Conservation (phyloP, 1,140 invertebrate genomes). For the Sycobia sp. region DNA sequence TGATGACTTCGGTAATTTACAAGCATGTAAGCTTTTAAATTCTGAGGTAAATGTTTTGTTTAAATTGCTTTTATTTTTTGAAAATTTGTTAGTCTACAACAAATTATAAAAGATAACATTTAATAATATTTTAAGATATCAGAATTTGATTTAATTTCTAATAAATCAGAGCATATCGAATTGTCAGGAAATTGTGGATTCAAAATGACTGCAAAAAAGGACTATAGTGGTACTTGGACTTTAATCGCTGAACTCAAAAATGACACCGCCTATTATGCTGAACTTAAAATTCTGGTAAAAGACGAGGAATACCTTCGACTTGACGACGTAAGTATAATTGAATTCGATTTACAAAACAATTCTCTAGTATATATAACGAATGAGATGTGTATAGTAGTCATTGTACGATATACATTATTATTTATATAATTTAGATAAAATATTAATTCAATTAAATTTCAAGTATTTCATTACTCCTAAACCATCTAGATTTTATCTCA, state of each 20-base stretch:
- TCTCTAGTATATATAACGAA: no score
- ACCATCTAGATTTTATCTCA: no score
- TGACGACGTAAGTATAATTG: constrained; percentile 15
- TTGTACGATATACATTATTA: no score
- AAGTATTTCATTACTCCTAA: no score
- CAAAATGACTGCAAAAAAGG: constrained; percentile 2
- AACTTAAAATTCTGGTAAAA: background rate
- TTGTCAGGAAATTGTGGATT: constrained; percentile 15
- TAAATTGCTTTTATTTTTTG: background rate
- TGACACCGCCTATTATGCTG: background rate
- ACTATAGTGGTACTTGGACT: constrained; percentile 14
- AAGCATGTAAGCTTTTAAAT: constrained; percentile 12
- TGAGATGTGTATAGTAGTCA: no score
- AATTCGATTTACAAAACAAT: no score
- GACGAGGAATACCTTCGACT: background rate
- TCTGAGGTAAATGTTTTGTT: constrained; percentile 11
- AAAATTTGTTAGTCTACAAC: no score
- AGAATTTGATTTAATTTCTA: background rate
- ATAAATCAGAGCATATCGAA: background rate
- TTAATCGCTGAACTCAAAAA: constrained; percentile 29
- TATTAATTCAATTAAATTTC: background rate
- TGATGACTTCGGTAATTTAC: constrained; percentile 7
- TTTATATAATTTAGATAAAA: background rate
- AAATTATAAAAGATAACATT: background rate
- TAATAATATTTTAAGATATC: background rate